Conservation (phyloP, 2,888 invertebrate genomes). For the Stenichneumon culpator region DNA sequence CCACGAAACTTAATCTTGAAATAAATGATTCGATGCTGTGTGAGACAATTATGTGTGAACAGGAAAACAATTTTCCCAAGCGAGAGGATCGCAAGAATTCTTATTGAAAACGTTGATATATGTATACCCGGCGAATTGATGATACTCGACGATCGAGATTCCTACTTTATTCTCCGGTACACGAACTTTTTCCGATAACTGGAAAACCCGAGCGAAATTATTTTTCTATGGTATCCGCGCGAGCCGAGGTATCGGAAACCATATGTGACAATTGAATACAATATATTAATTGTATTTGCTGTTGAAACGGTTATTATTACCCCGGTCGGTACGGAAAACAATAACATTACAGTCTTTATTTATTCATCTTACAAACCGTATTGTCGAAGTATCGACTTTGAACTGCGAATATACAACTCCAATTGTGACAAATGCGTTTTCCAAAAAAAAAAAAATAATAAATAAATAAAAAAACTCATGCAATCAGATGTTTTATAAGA, state of each 20-base stretch:
- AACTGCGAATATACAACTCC: not conserved
- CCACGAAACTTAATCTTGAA: not conserved
- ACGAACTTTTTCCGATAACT: not conserved
- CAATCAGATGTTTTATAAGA: not conserved
- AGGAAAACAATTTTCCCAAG: not conserved
- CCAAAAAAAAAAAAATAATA: too few species aligned
- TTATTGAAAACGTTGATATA: not conserved
- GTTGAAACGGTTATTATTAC: not conserved
- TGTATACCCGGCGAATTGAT: not conserved
- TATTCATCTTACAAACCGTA: not conserved
- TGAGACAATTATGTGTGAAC: not conserved
- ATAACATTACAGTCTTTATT: not conserved
- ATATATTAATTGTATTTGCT: not conserved
- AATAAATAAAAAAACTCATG: not conserved
- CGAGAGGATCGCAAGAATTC: not conserved
- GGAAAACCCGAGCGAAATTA: not conserved
- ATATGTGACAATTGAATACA: not conserved
- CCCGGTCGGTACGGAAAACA: not conserved
- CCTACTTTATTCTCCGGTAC: not conserved
- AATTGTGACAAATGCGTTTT: not conserved
- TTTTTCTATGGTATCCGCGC: not conserved
- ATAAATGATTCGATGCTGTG: constrained; percentile 11
- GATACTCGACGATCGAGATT: not conserved
- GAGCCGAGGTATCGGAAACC: not conserved
- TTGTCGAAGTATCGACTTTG: not conserved